Base-by-base conservation (phyloP, 2,797 vertebrate species). In the Prunella strophiata region DNA sequence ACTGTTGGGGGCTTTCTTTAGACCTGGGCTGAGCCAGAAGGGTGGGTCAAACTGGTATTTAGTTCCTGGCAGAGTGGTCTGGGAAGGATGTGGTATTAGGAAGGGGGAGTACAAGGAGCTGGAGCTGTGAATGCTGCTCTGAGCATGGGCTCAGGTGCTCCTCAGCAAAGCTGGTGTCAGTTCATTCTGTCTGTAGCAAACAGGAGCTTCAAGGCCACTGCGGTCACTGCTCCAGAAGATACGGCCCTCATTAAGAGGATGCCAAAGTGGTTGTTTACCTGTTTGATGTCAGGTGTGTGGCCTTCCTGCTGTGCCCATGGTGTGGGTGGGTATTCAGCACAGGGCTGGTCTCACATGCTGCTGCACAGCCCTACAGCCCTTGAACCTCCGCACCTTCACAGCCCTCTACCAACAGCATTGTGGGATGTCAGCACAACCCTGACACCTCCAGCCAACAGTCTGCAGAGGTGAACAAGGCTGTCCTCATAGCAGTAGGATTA, bases 391-490 rank as follows among this genome's bases (percentile, higher is more conserved):
- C 54, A 75, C 70, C 72, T 94, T 67, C 52, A 77, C 16, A 61
- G 20, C 9, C 51, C 54, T 86, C 62, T 48, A 54, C 23, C 48
- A 75, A 82, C 20, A 85, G n/a, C 84, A 68, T 8, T 1, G 0
- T 22, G 55, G 25, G 47, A 14, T 13, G 11, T 54, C 61, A 71
- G 65, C 80, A 80, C 26, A 42, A 57, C 10, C 23, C 61, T 71
- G 62, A 74, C 2, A 4, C 20, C 68, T 76, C 67, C 45, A 85
- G 27, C 17, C 40, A 83, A 40, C 38, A 52, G 40, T 26, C 48
- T 57, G 70, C 73, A 93, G 86, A 72, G 57, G 50, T 36, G 62
- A 92, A 93, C 42, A 29, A 59, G 70, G 51, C 57, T 91, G 85
- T 23, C 38, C 47, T 22, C 17, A 20, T 0, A 51, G 48, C 29